Base-by-base conservation (phyloP, 2,113 vertebrate genomes). In the Mus spicilegus region DNA sequence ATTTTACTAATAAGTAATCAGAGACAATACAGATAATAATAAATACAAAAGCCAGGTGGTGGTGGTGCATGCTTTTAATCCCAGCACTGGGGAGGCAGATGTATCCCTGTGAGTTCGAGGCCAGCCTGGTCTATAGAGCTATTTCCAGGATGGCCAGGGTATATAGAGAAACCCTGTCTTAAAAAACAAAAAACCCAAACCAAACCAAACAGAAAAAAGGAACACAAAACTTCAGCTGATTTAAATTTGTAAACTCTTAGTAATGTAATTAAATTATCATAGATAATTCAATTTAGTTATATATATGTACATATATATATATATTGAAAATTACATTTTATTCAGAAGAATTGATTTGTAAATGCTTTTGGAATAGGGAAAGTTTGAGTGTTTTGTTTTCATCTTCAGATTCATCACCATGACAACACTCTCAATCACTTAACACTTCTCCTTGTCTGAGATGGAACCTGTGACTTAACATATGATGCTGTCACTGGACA, bases 231-330 rank as follows among this genome's bases (percentile, higher is more conserved):
- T 49, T 78, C 91, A 95, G 67, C 63, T 67, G 88, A 93, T 36
- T 92, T 89, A 67, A 94, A 19, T 88, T 92, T 89, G 72, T 56
- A 86, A 94, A 63, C 46, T 78, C 19, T 87, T 51, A 89, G 82
- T 16, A 96, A 84, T 89, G 17, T 75, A 69, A 87, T 92, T 9
- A 95, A 95, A 96, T 93, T 75, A 81, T 75, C 26, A 85, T 65
- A 46, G 24, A 61, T 73, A 89, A 73, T 69, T 86, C 65, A 33
- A 61, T 84, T 86, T 90, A 75, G 72, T 69, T 87, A 89, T 24
- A 54, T 28, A 65, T 24, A 67, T 26, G 33, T 65, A 65, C 26
- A 24, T 63, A 24, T 65, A 28, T 65, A 58, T 1, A 54, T 90
- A 93, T 70, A 69, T 67, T 94, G 49, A 2, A 91, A 77, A 63